Conservation (phyloP, 2,888 invertebrate species). For the Sarcophaga carnaria region DNA sequence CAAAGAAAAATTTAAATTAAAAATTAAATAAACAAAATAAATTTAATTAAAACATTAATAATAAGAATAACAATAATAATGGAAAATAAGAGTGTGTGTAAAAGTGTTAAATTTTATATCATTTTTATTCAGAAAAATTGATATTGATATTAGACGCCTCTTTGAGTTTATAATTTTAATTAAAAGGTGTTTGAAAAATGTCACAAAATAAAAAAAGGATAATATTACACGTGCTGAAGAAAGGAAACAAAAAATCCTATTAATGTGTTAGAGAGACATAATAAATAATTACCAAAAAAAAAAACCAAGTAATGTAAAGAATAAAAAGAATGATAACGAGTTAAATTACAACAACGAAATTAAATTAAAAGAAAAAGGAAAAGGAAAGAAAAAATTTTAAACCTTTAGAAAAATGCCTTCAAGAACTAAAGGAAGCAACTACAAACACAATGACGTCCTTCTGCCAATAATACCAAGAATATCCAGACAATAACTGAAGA, state of each 20-base stretch:
- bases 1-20: neutral
- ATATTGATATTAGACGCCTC: conserved; percentile 29
- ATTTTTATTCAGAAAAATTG: neutral
- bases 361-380: conserved; percentile 21
- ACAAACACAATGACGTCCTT: neutral
- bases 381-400: neutral
- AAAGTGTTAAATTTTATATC: conserved; percentile 16
- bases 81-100: neutral
- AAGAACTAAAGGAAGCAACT: conserved; percentile 15
- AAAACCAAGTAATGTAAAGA: conserved; percentile 18
- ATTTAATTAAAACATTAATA: conserved; percentile 44
- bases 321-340: conserved; percentile 10
- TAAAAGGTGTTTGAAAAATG: conserved; percentile 53
- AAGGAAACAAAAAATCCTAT: neutral
- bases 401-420: conserved; percentile 13
- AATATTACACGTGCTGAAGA: conserved; percentile 12
- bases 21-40: neutral
- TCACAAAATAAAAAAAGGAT: conserved; percentile 38
- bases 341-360: conserved; percentile 25
- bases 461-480: conserved; percentile 14
- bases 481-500: conserved; percentile 11
- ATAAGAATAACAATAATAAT: neutral
- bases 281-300: conserved; percentile 28
- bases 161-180: conserved; percentile 40
- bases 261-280: conserved; percentile 27